Evolutionary conservation across 2,888 invertebrate species (phyloP).

Genomic region (Eupithecia dodoneata): DNA sequence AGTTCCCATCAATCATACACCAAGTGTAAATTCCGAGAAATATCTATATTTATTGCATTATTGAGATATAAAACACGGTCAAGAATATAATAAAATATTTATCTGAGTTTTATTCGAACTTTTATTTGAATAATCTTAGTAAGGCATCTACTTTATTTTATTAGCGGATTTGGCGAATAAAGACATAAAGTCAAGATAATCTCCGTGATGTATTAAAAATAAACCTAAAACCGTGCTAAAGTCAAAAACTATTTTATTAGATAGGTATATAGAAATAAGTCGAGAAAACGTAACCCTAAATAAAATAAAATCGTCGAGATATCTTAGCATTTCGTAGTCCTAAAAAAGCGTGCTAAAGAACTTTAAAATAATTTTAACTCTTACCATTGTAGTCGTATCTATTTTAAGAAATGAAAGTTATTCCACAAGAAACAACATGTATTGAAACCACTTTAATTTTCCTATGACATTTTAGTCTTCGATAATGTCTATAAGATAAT

Average conservation of each 20-base stretch:
- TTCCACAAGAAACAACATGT: background rate
- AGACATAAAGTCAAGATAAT: conserved; percentile 21
- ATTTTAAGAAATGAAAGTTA: too few relatives aligned
- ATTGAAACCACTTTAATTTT: background rate
- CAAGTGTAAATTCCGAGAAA: background rate
- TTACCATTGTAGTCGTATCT: too few relatives aligned
- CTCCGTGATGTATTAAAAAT: conserved; percentile 1
- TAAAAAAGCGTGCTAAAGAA: background rate
- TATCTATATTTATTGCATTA: conserved; percentile 1
- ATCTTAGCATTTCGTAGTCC: background rate
- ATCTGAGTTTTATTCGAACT: background rate
- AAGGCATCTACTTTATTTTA: conserved; percentile 11
- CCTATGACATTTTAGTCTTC: background rate
- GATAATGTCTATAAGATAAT: background rate
- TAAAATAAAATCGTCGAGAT: background rate
- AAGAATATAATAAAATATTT: conserved; percentile 1
- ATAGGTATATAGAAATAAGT: background rate
- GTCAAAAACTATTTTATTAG: background rate
- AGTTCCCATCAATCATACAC: background rate
- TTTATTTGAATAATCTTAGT: conserved; percentile 15
- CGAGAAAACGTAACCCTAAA: background rate
- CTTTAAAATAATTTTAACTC: too few relatives aligned
- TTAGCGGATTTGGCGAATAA: conserved; percentile 23
- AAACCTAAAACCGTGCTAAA: background rate
- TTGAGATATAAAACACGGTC: background rate